A percentile compares a stretch with the other conserved stretches of the same genome.
Evolutionary conservation across 2,888 invertebrate genomes (phyloP).

Genomic region (Rhamphomyia laevipes): DNA sequence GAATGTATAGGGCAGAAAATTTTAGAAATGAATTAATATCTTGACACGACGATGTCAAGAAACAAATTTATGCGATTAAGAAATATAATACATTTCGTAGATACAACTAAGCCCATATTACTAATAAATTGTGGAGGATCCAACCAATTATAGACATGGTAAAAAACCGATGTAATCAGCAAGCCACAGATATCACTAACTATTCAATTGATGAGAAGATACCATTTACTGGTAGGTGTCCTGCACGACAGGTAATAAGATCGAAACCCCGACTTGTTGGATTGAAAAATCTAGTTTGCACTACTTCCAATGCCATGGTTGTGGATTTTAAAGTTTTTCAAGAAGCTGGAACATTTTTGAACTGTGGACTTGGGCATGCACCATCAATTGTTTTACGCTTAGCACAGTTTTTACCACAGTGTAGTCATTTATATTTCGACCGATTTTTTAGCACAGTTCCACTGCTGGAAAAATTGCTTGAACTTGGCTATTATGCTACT

Average conservation of each 20-base stretch:
- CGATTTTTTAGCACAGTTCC: slow-evolving; percentile 10
- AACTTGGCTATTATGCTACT: slow-evolving; percentile 7
- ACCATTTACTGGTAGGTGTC: slow-evolving; percentile 19
- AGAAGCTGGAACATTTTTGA: slow-evolving; percentile 14
- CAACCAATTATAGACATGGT: slow-evolving; percentile 21
- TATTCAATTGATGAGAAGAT: slow-evolving; percentile 22
- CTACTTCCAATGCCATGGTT: slow-evolving; percentile 12
- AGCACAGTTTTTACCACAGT: slow-evolving; percentile 7
- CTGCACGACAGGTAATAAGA: slow-evolving; percentile 12
- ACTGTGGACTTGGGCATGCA: slow-evolving; percentile 14
- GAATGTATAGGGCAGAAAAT: not conserved
- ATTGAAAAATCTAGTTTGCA: slow-evolving; percentile 26
- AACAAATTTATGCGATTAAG: not conserved
- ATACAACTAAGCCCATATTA: slow-evolving; percentile 5
- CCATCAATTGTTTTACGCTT: slow-evolving; percentile 14
- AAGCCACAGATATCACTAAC: slow-evolving; percentile 13
- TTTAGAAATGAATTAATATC: not conserved
- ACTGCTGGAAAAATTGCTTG: slow-evolving; percentile 6
- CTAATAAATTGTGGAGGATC: slow-evolving; percentile 16
- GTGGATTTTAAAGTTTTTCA: slow-evolving; percentile 21
- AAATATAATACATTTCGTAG: not conserved
- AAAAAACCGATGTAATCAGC: slow-evolving; percentile 16
- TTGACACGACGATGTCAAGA: not conserved
- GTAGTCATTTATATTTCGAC: slow-evolving; percentile 6
- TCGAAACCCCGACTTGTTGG: slow-evolving; percentile 25